Evolutionary conservation across 2,797 vertebrate species (phyloP), one percentile per base, ranked within the genome.

Genomic region (Dromococcyx pavoninus): DNA sequence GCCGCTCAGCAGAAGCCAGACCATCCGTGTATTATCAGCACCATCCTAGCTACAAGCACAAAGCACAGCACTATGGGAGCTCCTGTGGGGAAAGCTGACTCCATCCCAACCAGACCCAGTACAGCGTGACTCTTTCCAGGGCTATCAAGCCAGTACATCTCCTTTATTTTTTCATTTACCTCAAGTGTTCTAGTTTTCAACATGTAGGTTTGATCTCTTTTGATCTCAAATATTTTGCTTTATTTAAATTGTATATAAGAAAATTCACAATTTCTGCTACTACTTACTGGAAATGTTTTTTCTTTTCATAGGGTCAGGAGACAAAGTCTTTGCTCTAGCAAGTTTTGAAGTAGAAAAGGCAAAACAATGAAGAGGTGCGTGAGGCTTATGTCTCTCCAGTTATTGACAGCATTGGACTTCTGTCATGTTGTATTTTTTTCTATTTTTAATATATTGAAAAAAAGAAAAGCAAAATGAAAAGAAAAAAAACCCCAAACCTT

Each of bases 321-420:
- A 99, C 97, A 99, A 99, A 97, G 99, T 99, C 86, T 96, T 99
- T 97, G 99, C 99, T 95, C 98, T 99, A 95, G 99, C 99, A 44
- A 99, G 98, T 97, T 98, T 98, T 93, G 99, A 99, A 89, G 99
- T 99, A 93, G 98, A 97, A 93, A 99, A 99, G 96, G 97, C 98
- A 51, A 98, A 99, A 61, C 97, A 98, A 27, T 99, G 98, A 98
- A 91, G 82, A 76, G 57, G 62, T 94, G 88, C 7, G 2, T 88
- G 66, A 67, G 64, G 64, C 51, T 83, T 35, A 44, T 76, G 64
- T 67, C 44, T 78, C 83, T 76, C 23, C 93, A 60, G 50, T 88
- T 76, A n/a, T 13, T 88, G 61, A 77, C 85, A 93, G 62, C 88
- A 58, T 5, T 86, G 92, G 92, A 95, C 73, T 65, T 78, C n/a